Evolutionary conservation across 2,888 invertebrate species (phyloP).

Genomic region (Conchocele bisecta): DNA sequence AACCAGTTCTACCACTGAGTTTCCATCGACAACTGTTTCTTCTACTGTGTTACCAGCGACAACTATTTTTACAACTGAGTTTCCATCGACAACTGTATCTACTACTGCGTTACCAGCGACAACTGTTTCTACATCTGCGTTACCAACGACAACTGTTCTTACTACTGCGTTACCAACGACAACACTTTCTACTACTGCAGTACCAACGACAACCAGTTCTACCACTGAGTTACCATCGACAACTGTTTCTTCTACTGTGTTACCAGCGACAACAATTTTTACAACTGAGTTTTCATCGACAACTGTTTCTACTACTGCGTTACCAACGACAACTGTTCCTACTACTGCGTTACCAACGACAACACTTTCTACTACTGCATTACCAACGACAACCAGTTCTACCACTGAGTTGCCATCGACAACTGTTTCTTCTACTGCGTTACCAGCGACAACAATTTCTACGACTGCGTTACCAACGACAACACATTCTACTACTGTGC

Average conservation of each 20-base stretch:
- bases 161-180: not conserved
- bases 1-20: not conserved
- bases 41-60: too few species aligned
- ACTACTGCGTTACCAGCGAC: not conserved
- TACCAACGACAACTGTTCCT: too few species aligned
- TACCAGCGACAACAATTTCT: not conserved
- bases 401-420: not conserved
- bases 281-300: not conserved
- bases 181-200: not conserved
- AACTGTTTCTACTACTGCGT: not conserved
- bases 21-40: not conserved
- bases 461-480: not conserved
- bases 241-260: not conserved
- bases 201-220: not conserved
- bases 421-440: not conserved
- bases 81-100: not conserved
- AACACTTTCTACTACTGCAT: not conserved
- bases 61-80: too few species aligned
- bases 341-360: not conserved
- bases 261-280: not conserved
- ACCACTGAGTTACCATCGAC: not conserved
- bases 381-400: not conserved
- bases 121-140: not conserved
- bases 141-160: too few species aligned
- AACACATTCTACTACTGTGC: not conserved